Conservation (phyloP, 2,888 invertebrate species). For the Drepanosiphum platanoidis region DNA sequence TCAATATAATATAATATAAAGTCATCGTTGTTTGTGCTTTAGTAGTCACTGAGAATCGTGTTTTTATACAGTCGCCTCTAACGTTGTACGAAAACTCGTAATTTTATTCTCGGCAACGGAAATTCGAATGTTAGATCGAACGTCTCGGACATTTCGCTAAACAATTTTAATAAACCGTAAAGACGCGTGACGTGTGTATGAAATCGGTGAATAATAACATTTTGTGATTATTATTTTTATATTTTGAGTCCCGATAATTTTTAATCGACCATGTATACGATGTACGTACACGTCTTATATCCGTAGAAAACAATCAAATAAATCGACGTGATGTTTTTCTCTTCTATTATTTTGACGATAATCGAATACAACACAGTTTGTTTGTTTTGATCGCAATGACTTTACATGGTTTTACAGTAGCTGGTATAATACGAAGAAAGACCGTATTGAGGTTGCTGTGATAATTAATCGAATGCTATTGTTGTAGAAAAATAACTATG, state of each 20-base stretch:
- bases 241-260: neutral
- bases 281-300: too few relatives aligned
- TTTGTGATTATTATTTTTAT: neutral
- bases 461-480: conserved; percentile 23
- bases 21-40: too few relatives aligned
- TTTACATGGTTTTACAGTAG: neutral
- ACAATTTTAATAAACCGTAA: neutral
- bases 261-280: too few relatives aligned
- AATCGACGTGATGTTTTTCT: neutral
- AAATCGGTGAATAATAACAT: neutral
- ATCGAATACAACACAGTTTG: neutral
- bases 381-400: neutral
- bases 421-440: neutral
- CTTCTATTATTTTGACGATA: neutral
- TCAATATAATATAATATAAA: too few relatives aligned
- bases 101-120: too few relatives aligned
- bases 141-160: neutral
- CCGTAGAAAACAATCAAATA: neutral
- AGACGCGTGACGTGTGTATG: too few relatives aligned
- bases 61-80: too few relatives aligned
- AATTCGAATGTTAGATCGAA: neutral
- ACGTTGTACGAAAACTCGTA: too few relatives aligned
- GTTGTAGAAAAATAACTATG: conserved; percentile 11
- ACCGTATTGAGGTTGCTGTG: neutral
- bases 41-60: too few relatives aligned